Base-by-base conservation (phyloP, 1,140 invertebrate species). In the Triops cancriformis region DNA sequence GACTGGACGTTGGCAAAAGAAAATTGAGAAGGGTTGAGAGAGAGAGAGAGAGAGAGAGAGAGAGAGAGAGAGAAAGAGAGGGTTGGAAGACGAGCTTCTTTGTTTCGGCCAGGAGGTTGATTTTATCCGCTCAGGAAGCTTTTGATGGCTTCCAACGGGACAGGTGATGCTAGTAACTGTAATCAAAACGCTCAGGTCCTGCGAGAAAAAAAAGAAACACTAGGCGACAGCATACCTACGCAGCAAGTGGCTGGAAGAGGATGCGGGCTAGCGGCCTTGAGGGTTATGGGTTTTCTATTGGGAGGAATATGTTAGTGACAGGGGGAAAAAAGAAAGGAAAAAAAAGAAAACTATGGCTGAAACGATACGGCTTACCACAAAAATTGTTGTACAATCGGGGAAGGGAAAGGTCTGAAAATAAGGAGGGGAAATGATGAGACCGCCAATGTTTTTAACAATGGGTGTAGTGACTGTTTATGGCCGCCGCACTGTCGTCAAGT, bases 211-310 rank as follows among this genome's bases (percentile, higher is more conserved):
- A 7, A 37, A 37, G 31, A 2, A 37, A 2, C 31, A 64, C 14
- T 23, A 64, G 51, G 14, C 51, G 51, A 64, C 51, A 64, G 51
- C 51, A 64, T 64, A 64, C 51, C 51, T 64, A 64, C 51, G 51
- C 51, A 64, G 51, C 51, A 64, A 64, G 51, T 64, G 18, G 51
- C 51, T 64, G 3, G 18, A 23, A 23, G 51, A 64, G 23, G 51
- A 64, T 64, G 51, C 9, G 51, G 51, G 51, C 18, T 64, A 12
- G 31, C 51, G 51, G 51, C 51, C 51, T 64, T 64, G 51, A 64
- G 5, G 18, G 23, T 64, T 64, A 64, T 64, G 51, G 18, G 51
- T 18, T 64, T 37, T 37, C 2, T 37, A 37, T 37, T 37, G 31
- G 31, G 31, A 37, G 31, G 31, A 37, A 37, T 37, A 37, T 37